Evolutionary conservation across 2,113 vertebrate genomes (phyloP).

Genomic region (Cyprinodon variegatus): DNA sequence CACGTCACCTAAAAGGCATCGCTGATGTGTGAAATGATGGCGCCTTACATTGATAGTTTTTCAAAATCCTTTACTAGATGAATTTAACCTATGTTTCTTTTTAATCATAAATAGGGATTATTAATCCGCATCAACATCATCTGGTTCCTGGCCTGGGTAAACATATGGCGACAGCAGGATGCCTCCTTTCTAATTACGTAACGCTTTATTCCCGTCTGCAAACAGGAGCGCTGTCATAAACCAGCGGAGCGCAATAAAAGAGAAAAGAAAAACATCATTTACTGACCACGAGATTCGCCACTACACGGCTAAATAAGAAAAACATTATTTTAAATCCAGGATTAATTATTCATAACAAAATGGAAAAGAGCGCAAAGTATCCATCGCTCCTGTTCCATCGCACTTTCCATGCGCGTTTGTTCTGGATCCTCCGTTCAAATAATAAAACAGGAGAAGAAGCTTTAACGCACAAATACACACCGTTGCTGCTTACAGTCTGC

Average conservation of each 20-base stretch:
- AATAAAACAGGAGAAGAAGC: no score
- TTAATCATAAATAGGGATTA: no score
- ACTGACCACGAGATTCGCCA: neutral
- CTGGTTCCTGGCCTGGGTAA: slow-evolving; percentile 29
- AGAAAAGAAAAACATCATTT: neutral
- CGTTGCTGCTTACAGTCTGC: slow-evolving; percentile 18
- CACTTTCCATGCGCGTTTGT: neutral
- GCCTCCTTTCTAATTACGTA: slow-evolving; percentile 67
- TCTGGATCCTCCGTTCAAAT: neutral
- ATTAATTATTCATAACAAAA: slow-evolving; percentile 70
- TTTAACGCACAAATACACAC: slow-evolving; percentile 23
- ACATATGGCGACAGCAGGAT: slow-evolving; percentile 59
- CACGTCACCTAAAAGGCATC: slow-evolving; percentile 41
- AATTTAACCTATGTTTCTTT: neutral
- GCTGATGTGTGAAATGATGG: slow-evolving; percentile 22
- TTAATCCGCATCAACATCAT: slow-evolving; percentile 23
- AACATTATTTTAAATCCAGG: slow-evolving; percentile 17
- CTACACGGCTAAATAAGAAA: neutral
- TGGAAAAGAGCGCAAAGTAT: slow-evolving; percentile 52
- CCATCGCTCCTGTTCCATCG: slow-evolving; percentile 14
- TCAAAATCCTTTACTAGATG: neutral
- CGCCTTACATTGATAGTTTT: neutral
- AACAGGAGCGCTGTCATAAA: slow-evolving; percentile 33
- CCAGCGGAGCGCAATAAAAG: neutral
- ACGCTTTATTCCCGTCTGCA: slow-evolving; percentile 55